phyloP scores from a whole-genome alignment of 2,113 vertebrate genomes.

The Dasyornis broadbenti region DNA sequence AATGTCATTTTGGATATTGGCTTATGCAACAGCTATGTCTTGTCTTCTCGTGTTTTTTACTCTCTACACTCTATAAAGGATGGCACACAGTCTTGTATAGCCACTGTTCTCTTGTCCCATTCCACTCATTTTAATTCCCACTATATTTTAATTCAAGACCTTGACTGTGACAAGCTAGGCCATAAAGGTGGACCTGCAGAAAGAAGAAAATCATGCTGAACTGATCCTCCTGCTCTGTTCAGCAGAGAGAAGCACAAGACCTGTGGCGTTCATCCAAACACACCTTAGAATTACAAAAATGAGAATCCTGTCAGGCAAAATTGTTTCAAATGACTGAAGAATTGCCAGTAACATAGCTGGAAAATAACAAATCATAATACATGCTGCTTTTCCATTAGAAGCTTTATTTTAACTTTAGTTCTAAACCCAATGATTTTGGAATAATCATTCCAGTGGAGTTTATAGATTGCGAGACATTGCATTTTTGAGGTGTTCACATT shows the following conservation, averaged over 20 bases:
- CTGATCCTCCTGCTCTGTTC: not conserved
- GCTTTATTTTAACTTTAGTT: not conserved
- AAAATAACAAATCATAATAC: not conserved
- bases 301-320: not conserved
- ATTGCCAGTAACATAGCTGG: not conserved
- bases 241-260: not conserved
- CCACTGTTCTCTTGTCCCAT: not conserved
- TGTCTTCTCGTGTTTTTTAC: not conserved
- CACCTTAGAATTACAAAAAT: not conserved
- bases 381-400: not conserved
- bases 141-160: not conserved
- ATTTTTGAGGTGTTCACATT: not conserved
- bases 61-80: not conserved
- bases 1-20: not conserved
- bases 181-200: not conserved
- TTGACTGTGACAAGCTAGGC: not conserved
- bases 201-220: not conserved
- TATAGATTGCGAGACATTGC: rapidly evolving
- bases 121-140: not conserved
- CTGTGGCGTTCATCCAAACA: not conserved
- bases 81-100: not conserved
- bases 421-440: not conserved
- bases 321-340: not conserved
- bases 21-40: not conserved
- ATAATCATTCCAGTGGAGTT: not conserved